Evolutionary conservation across 1,140 invertebrate species (phyloP), one percentile per base, ranked within the genome.

Genomic region (Zaprionus inermis): DNA sequence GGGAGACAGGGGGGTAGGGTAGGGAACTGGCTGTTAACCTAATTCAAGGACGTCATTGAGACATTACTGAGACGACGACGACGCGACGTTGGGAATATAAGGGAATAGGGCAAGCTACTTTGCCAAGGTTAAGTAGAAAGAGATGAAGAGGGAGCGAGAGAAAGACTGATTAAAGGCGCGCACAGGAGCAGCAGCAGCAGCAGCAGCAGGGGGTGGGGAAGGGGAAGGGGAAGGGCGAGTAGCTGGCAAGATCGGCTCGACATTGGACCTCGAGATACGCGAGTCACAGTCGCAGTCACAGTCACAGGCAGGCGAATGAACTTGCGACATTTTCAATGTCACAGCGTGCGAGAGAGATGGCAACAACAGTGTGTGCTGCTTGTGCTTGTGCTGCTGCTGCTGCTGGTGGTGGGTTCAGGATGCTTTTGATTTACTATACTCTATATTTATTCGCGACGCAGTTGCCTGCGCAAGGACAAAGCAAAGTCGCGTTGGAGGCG

Each of bases 31-130:
- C 83, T 88, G 78, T 90, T 91, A 91, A 91, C 89, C 89, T 86
- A 91, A 89, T 91, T 91, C 89, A 91, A 91, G 89, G 89, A 91
- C 89, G 89, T 89, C 89, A 91, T 91, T 91, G 89, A 91, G 83
- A 91, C 89, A 91, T 81, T 88, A 90, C 79, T n/a, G n/a, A n/a
- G 54, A 30, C 49, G 30, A 60, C 30, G 60, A 44, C 60, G 51
- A 38, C 5, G 49, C 14, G n/a, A 22, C 51, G 22, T 9, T 56
- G 61, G 20, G 72, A 90, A 89, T 90, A 90, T 91, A 91, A 91
- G 88, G 88, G 88, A 91, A 91, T 91, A 91, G 88, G 88, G 88
- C 88, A 91, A 91, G 90, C 88, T 91, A 84, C 88, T 91, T 88
- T 91, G 84, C 84, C 88, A 91, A 91, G 88, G 88, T 84, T 91